Percentiles rank a stretch among this genome's conserved stretches.
Conservation (phyloP, 2,113 vertebrate genomes). For the Nanger granti region DNA sequence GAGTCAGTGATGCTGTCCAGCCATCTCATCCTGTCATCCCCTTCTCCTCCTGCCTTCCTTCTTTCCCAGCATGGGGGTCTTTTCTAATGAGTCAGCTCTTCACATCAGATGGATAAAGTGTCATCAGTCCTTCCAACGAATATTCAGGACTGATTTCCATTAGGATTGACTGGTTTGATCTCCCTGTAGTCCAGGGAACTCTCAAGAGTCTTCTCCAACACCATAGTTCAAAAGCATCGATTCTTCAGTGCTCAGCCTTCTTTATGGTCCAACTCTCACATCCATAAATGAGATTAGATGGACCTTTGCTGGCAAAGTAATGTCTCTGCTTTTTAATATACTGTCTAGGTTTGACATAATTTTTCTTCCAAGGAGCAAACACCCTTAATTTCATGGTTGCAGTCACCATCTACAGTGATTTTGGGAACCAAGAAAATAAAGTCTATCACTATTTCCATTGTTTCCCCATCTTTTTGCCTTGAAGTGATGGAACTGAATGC, state of each 20-base stretch:
- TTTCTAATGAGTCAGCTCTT: neutral
- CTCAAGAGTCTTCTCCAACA: neutral
- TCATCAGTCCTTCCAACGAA: neutral
- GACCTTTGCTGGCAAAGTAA: neutral
- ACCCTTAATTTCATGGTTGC: neutral
- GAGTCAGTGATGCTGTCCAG: neutral
- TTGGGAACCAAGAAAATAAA: neutral
- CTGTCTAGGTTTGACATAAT: neutral
- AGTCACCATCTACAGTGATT: neutral
- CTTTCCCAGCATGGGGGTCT: neutral
- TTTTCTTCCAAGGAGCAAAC: neutral
- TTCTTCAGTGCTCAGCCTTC: neutral
- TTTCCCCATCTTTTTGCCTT: neutral
- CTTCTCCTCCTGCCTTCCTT: neutral
- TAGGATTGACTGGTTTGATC: neutral
- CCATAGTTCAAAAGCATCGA: neutral
- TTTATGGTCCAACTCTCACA: neutral
- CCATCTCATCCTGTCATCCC: neutral
- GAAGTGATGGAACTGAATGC: neutral
- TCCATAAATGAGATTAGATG: neutral
- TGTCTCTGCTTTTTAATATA: neutral
- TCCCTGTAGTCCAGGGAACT: neutral
- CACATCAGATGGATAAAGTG: neutral
- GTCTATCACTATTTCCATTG: neutral
- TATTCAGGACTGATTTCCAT: neutral